Evolutionary conservation across 53 echinoderm and acorn worm species (phyloP).

Genomic region (Luidia sarsii): DNA sequence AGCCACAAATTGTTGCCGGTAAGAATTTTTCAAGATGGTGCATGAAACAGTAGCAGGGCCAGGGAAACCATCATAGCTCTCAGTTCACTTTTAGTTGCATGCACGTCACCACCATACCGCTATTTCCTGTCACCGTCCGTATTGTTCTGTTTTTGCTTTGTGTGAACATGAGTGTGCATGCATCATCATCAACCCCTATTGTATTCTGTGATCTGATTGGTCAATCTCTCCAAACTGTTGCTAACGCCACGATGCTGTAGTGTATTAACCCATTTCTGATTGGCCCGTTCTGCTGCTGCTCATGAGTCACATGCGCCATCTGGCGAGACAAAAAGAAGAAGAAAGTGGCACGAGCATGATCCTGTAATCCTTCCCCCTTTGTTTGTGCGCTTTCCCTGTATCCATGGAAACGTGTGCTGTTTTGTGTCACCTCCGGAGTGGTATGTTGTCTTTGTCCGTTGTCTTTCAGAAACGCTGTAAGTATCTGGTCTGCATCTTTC

Average conservation of each 20-base stretch:
- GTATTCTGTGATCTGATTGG: too few species aligned
- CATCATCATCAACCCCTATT: too few species aligned
- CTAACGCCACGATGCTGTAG: neutral
- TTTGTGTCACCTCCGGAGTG: too few species aligned
- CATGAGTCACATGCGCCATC: neutral
- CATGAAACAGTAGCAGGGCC: constrained; percentile 35
- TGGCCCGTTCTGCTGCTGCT: constrained; percentile 6
- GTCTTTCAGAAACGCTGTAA: neutral
- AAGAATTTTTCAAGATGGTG: constrained; percentile 35
- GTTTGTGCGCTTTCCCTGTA: neutral
- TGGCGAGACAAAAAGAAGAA: constrained; percentile 21
- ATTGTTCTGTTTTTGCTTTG: too few species aligned
- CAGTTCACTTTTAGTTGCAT: neutral
- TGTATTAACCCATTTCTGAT: neutral
- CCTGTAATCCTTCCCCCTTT: constrained; percentile 25
- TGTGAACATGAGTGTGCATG: too few species aligned
- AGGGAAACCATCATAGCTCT: neutral
- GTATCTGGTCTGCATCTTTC: neutral
- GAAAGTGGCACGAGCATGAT: constrained; percentile 9
- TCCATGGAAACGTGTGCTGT: too few species aligned
- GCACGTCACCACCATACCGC: too few species aligned
- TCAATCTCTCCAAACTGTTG: too few species aligned
- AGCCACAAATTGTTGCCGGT: too few species aligned
- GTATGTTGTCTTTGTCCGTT: neutral
- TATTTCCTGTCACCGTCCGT: neutral